A percentile compares a stretch with the other conserved stretches of the same genome.
Evolutionary conservation across 2,888 invertebrate genomes (phyloP).

Genomic region (Glaucopsyche alexis): DNA sequence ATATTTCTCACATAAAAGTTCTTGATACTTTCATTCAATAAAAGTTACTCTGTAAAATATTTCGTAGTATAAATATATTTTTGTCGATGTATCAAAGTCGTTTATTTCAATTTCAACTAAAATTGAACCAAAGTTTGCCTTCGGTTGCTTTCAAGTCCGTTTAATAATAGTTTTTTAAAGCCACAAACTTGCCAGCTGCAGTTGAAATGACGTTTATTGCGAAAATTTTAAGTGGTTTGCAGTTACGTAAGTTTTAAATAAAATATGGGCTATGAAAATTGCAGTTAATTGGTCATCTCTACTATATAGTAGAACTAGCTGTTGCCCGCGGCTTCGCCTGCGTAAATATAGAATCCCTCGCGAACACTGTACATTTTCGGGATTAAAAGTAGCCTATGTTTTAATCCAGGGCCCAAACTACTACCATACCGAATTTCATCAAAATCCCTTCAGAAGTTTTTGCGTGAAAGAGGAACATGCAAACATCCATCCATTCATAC

Average conservation of each 20-base stretch:
- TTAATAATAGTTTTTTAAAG: constrained; percentile 9
- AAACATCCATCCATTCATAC: too few species aligned
- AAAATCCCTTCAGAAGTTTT: too few species aligned
- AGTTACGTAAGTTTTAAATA: not conserved
- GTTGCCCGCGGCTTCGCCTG: too few species aligned
- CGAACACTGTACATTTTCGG: too few species aligned
- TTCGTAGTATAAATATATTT: constrained; percentile 2
- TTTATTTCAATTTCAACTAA: constrained; percentile 18
- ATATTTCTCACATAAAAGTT: constrained; percentile 1
- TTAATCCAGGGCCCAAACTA: too few species aligned
- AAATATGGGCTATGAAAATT: not conserved
- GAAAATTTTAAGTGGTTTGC: not conserved
- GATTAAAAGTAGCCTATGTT: too few species aligned
- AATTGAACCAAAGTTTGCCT: constrained; percentile 6
- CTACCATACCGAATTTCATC: too few species aligned
- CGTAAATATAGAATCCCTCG: too few species aligned
- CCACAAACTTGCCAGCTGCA: not conserved
- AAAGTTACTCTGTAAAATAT: not conserved
- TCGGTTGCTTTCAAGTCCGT: constrained; percentile 14
- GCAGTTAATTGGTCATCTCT: too few species aligned
- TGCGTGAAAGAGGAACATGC: too few species aligned
- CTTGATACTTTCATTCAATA: constrained; percentile 4
- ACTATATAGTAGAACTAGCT: too few species aligned
- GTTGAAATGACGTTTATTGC: constrained; percentile 19
- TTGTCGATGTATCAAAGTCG: constrained; percentile 1